These are phyloP conservation scores for Aphodius sticticus DNA, from an alignment of 2,888 invertebrate species.

Conservation along the genomic window DNA sequence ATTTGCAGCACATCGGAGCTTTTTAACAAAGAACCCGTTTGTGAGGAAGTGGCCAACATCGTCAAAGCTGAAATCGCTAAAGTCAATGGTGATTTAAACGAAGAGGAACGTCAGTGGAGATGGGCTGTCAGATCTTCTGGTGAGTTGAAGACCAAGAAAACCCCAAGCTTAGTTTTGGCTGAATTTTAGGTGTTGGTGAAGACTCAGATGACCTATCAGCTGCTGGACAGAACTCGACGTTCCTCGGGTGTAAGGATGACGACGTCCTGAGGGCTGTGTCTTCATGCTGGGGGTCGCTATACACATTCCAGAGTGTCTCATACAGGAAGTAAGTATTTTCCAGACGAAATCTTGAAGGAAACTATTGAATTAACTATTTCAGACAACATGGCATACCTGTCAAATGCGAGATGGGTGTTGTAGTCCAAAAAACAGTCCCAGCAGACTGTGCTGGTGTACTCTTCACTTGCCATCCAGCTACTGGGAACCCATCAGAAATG, in stretches of 20 bases:
- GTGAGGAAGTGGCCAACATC: constrained; percentile 25
- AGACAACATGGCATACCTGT: constrained; percentile 79
- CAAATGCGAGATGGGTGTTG: constrained; percentile 77
- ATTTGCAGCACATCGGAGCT: constrained; percentile 26
- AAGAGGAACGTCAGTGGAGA: constrained; percentile 53
- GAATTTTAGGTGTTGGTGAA: constrained; percentile 72
- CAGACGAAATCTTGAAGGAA: neutral
- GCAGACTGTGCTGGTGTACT: constrained; percentile 80
- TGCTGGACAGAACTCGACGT: constrained; percentile 85
- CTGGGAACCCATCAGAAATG: constrained; percentile 72
- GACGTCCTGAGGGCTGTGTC: constrained; percentile 68
- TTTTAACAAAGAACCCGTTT: constrained; percentile 29
- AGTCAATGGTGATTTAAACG: constrained; percentile 14
- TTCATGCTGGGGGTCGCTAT: constrained; percentile 86
- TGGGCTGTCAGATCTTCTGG: constrained; percentile 72
- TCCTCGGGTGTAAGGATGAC: constrained; percentile 70
- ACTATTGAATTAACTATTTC: neutral
- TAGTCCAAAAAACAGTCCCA: constrained; percentile 78
- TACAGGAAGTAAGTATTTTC: constrained; percentile 70
- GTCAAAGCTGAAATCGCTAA: neutral
- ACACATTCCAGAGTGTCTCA: constrained; percentile 76
- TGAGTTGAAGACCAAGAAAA: constrained; percentile 19
- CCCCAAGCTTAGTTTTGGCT: neutral
- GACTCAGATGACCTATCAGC: constrained; percentile 82
- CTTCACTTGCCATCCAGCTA: constrained; percentile 81